These are phyloP conservation scores for Datnioides undecimradiatus DNA, from an alignment of 2,113 vertebrate genomes.

Conservation along the genomic window DNA sequence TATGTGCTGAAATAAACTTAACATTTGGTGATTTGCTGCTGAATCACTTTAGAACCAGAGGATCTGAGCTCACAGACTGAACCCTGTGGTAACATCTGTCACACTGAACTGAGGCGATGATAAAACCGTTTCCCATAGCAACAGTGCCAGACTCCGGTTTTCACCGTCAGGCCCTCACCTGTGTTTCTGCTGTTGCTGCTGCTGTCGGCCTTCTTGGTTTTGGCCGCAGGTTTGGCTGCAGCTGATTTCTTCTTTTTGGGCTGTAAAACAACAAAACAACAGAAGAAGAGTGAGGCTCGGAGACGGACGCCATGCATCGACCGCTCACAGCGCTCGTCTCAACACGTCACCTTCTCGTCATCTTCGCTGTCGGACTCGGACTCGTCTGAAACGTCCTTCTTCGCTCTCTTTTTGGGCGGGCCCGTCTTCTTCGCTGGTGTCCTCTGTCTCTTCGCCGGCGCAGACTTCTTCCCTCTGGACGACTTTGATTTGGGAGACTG, in stretches of 20 bases:
- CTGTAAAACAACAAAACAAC: slow-evolving; percentile 66
- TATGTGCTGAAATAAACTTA: too few species aligned
- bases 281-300: too few species aligned
- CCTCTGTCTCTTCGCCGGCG: slow-evolving; percentile 33
- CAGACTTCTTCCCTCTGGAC: slow-evolving; percentile 25
- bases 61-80: too few species aligned
- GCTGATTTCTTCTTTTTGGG: slow-evolving; percentile 88
- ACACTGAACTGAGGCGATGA: too few species aligned
- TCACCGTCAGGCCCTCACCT: slow-evolving; percentile 63
- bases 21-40: too few species aligned
- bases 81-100: too few species aligned
- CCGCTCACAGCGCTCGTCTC: too few species aligned
- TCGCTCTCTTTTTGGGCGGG: slow-evolving; percentile 64
- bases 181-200: slow-evolving; percentile 91
- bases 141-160: too few species aligned
- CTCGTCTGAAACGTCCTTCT: slow-evolving; percentile 59
- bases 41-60: too few species aligned
- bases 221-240: slow-evolving; percentile 83
- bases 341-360: slow-evolving; percentile 70
- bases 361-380: slow-evolving; percentile 56
- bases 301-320: too few species aligned
- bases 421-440: slow-evolving; percentile 62
- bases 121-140: too few species aligned
- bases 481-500: slow-evolving; percentile 58
- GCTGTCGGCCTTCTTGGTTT: slow-evolving; percentile 96